A percentile compares a stretch with the other conserved stretches of the same genome.
Conservation (phyloP, 2,797 vertebrate genomes). For the Orientallactaga sibirica region DNA sequence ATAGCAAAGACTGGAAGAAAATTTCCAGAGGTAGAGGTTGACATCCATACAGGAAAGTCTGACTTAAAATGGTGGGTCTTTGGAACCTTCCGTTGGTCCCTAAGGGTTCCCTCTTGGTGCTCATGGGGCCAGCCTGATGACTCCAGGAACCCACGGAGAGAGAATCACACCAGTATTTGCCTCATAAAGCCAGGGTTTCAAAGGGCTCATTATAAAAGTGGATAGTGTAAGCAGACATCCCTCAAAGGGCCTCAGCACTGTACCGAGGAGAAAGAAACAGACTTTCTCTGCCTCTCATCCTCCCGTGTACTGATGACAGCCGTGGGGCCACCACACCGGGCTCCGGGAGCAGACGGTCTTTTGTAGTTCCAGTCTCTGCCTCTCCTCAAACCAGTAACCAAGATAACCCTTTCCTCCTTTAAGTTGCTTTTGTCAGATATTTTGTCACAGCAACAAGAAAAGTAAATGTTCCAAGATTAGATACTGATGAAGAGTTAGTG, state of each 20-base stretch:
- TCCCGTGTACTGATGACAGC: no score
- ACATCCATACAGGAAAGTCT: not conserved
- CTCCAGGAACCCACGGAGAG: not conserved
- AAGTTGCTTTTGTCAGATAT: not conserved
- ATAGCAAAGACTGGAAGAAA: not conserved
- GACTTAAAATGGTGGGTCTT: not conserved
- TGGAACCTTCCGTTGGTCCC: not conserved
- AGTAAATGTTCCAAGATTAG: not conserved
- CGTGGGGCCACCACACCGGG: no score
- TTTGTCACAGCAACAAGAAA: not conserved
- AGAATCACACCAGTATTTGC: not conserved
- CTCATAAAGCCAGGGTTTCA: not conserved
- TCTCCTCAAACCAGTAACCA: no score
- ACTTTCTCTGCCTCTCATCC: not conserved
- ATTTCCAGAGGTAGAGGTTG: not conserved
- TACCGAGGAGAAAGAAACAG: not conserved
- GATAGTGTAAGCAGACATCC: no score
- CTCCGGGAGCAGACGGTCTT: no score
- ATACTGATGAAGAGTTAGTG: not conserved
- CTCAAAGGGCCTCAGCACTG: accelerated
- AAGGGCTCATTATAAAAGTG: not conserved
- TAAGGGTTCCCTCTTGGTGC: accelerated
- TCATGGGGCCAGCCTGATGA: accelerated
- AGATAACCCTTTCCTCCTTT: not conserved
- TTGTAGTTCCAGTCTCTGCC: not conserved